These are phyloP conservation scores for Suncus etruscus DNA, from an alignment of 2,113 vertebrate species.

Conservation along the genomic window DNA sequence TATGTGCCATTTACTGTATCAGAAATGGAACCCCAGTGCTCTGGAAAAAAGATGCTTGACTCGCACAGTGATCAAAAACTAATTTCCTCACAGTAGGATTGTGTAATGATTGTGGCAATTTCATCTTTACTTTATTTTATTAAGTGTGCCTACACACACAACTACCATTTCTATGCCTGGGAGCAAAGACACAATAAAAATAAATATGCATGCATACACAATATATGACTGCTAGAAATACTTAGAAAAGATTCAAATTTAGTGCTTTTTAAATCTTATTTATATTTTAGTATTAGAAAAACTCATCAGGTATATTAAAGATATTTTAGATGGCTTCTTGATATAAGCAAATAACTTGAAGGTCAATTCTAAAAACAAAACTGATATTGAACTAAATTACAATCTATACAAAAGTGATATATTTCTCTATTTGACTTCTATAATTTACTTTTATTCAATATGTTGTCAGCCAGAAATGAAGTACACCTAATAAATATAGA, in stretches of 20 bases:
- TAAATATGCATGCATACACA: not conserved
- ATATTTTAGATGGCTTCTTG: not conserved
- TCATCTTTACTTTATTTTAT: constrained; percentile 37
- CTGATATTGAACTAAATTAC: not conserved
- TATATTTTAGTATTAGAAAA: not conserved
- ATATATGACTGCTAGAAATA: not conserved
- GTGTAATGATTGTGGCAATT: not conserved
- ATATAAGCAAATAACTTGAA: not conserved
- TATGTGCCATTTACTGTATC: not conserved
- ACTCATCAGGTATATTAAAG: not conserved
- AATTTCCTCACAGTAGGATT: constrained; percentile 4
- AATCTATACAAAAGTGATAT: not conserved
- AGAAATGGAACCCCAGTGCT: constrained; percentile 30
- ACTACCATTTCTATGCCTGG: not conserved
- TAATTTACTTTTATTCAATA: not conserved
- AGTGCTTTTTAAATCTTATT: not conserved
- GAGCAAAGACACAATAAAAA: constrained; percentile 15
- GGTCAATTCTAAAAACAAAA: constrained; percentile 22
- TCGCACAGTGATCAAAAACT: not conserved
- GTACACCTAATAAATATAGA: not conserved
- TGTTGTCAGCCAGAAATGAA: not conserved
- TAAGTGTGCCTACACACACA: not conserved
- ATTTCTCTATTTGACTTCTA: not conserved
- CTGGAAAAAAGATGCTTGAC: not conserved
- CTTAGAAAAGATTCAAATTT: not conserved